These are phyloP conservation scores for Cistogaster globosa DNA, from an alignment of 2,888 invertebrate genomes.

Conservation along the genomic window DNA sequence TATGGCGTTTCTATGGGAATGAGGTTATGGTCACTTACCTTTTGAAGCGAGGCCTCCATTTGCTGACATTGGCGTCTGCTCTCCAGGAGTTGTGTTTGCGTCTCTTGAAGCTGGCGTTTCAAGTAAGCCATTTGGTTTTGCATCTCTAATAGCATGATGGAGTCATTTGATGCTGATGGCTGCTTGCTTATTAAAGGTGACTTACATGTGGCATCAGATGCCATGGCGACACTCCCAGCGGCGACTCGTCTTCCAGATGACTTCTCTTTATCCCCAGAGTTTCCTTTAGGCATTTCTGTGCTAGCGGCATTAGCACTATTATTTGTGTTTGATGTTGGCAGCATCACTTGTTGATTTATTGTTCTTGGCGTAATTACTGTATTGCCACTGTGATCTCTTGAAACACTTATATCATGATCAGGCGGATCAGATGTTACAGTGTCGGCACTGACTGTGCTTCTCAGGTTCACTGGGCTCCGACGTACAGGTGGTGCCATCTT, in stretches of 20 bases:
- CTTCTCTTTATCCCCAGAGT: background rate
- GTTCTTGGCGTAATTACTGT: background rate
- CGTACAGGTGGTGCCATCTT: slow-evolving; percentile 9
- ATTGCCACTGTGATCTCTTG: background rate
- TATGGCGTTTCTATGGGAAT: no score
- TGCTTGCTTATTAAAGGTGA: background rate
- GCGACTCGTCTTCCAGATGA: background rate
- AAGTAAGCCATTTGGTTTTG: slow-evolving; percentile 14
- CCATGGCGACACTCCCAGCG: background rate
- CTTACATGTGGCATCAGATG: slow-evolving; percentile 9
- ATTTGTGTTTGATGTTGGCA: slow-evolving; percentile 26
- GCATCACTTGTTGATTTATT: slow-evolving; percentile 7
- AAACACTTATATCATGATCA: slow-evolving; percentile 7
- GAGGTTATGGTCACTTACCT: no score
- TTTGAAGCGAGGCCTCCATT: background rate
- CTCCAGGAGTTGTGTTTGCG: slow-evolving; percentile 17
- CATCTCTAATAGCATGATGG: slow-evolving; percentile 2
- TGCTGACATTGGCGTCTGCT: slow-evolving; percentile 19
- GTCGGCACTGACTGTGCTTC: slow-evolving; percentile 27
- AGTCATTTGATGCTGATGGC: slow-evolving; percentile 11
- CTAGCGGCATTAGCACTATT: slow-evolving; percentile 1
- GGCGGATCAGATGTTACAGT: slow-evolving; percentile 9
- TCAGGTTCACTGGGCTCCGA: slow-evolving; percentile 1
- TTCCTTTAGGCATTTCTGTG: slow-evolving; percentile 2
- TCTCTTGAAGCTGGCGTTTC: slow-evolving; percentile 17